Base-by-base conservation (phyloP, 2,797 vertebrate genomes). In the Emydoidea blandingii region DNA sequence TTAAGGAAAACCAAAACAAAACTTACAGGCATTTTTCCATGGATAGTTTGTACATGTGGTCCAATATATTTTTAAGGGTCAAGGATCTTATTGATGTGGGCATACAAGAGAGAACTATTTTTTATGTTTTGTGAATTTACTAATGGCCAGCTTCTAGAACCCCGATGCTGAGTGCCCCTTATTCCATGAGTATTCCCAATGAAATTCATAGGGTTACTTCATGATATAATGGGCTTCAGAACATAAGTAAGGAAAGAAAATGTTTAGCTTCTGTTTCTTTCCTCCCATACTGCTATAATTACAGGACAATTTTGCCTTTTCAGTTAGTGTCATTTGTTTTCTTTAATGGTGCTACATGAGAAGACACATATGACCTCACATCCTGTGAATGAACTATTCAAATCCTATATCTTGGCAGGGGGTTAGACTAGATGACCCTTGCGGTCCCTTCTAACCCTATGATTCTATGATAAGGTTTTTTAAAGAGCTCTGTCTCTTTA, bases 141-240 rank as follows among this genome's bases (percentile, higher is more conserved):
- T 88, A 31, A 86, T 78, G 52, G 12, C 1, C 0, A 3, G n/a
- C 12, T 86, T 88, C 44, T 92, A 44, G 44, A 88, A 6, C 41
- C 83, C 31, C 1, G n/a, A 23, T 29, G 41, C 12, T 29, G 25
- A 76, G 4, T 44, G 44, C 29, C 41, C 41, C 72, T 76, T 49
- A 76, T 81, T 85, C 79, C n/a, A n/a, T 4, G 1, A 31, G 3
- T 5, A 49, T 1, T 52, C 83, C 23, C 76, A 76, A 14, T 29
- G 27, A 76, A 76, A 29, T 47, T 25, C 6, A 15, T 47, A 44
- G 41, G 12, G 3, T 47, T 41, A 15, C 41, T 23, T 27, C 79
- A 80, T 23, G 3, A 9, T n/a, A 29, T 23, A 1, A 1, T 1
- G 2, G 21, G 6, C n/a, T 62, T 6, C 47, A 79, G 6, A 50